phyloP scores from a whole-genome alignment of 2,888 invertebrate species.

The Octodonta nipae region DNA sequence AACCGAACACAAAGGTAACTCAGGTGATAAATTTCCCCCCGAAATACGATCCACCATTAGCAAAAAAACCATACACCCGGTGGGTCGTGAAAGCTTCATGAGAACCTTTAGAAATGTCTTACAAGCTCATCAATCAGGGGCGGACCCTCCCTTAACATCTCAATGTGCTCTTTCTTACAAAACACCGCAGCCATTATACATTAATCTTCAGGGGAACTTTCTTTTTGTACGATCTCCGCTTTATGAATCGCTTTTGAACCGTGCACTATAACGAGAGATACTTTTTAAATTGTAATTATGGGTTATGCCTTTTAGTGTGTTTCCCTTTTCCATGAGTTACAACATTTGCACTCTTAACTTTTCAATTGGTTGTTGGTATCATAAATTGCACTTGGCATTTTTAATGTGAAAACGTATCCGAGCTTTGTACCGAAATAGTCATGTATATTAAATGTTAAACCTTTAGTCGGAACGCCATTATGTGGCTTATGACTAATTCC shows the following conservation, averaged over 20 bases:
- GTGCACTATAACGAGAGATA: conserved; percentile 19
- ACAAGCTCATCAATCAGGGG: conserved; percentile 14
- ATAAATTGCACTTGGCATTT: too few species aligned
- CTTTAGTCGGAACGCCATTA: too few species aligned
- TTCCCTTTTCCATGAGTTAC: background rate
- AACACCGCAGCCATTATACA: conserved; percentile 26
- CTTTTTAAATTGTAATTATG: conserved; percentile 26
- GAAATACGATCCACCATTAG: conserved; percentile 10
- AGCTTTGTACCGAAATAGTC: too few species aligned
- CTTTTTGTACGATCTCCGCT: conserved; percentile 1
- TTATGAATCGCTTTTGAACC: conserved; percentile 25
- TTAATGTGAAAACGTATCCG: too few species aligned
- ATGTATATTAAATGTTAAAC: too few species aligned
- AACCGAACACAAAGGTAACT: conserved; percentile 10
- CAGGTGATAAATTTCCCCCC: conserved; percentile 10
- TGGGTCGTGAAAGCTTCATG: conserved; percentile 15
- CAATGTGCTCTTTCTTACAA: conserved; percentile 24
- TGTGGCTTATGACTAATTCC: too few species aligned
- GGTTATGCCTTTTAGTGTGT: background rate
- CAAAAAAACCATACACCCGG: conserved; percentile 15
- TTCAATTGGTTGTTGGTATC: too few species aligned
- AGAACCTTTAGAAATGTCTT: conserved; percentile 16
- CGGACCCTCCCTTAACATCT: conserved; percentile 23
- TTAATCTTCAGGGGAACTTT: conserved; percentile 19
- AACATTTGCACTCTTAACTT: too few species aligned